Evolutionary conservation across 2,113 vertebrate genomes (phyloP), one percentile per base, ranked within the genome.

Genomic region (Grammomys dolichurus): DNA sequence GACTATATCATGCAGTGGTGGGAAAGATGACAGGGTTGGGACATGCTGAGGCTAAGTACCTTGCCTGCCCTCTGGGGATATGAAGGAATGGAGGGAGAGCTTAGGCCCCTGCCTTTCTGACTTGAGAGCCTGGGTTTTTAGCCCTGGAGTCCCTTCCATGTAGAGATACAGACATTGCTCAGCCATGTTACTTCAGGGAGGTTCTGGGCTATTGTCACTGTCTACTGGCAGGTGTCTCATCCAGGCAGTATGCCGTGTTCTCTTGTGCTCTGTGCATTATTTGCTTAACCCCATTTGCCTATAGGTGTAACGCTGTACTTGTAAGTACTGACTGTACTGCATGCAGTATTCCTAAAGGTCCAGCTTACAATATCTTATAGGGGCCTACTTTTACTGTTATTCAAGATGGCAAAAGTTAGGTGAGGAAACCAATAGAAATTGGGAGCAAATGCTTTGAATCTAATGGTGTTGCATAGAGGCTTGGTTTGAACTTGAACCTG

Each of bases 401-500:
- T 63, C 1, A 84, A 51, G 63, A 43, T 40, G 7, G 54, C 90
- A 43, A 86, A 72, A 22, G 5, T 78, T 80, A 80, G 75, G 48
- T 17, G 19, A 82, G 22, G n/a, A 69, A 67, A 40, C 56, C 58
- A 88, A 46, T 40, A 33, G 16, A 67, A 78, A 60, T 80, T 94
- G 60, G 58, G n/a, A 90, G 43, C 28, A 89, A 89, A 89, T n/a
- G 20, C 36, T 54, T 90, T 87, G 91, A 10, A 56, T 80, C 1
- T 0, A 51, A 33, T 24, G 36, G 80, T 69, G 77, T 76, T 1
- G 60, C 28, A 22, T 0, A 14, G 56, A 90, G 0, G 1, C 73
- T 73, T 78, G 75, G 48, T 91, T 97, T 97, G 91, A 96, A 94
- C 95, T 97, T 94, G 95, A 96, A 97, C 96, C 92, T 97, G 93